Evolutionary conservation across 2,797 vertebrate genomes (phyloP), one percentile per base, ranked within the genome.

Genomic region (Poeciliopsis turneri): DNA sequence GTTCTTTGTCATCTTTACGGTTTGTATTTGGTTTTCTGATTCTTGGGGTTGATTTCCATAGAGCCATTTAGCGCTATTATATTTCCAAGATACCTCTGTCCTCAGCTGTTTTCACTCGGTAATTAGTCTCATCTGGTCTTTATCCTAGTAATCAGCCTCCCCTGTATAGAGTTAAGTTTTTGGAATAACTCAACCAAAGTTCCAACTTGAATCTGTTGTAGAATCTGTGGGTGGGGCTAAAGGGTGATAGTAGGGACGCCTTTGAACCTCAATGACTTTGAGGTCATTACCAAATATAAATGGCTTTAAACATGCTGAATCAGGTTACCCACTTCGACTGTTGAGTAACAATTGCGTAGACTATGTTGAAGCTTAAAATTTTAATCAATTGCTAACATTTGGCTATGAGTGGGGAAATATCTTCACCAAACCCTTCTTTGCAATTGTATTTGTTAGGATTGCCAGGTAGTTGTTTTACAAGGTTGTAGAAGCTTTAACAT

Each of bases 361-460:
- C 6, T 51, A 20, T 51, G 18, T 51, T 9, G 49, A 51, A 23
- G 20, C 23, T 49, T 20, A 2, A 8, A 8, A 51, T 51, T 51
- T 8, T 23, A 51, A 7, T 51, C 16, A 20, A 2, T 49, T 49
- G 47, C 49, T 51, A 53, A 53, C 51, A 1, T 53, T 53, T 53
- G 20, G 8, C 12, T 10, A 18, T 33, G 33, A 23, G 36, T 20
- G 9, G 33, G 61, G 4, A 66, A 39, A 39, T 66, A 25, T 39
- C 33, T 66, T 66, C 4, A 66, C 9, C 45, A 30, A 33, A 18
- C n/a, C 25, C 45, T 77, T n/a, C 5, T 51, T 33, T 46, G 36
- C 61, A 46, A 61, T 73, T 25, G 45, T 74, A 4, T 47, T 20
- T 78, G 80, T 39, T 73, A 43, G 9, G 79, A 78, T 71, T 76